These are phyloP conservation scores for Eidolon dupreanum DNA, from an alignment of 2,797 vertebrate species.

Conservation along the genomic window DNA sequence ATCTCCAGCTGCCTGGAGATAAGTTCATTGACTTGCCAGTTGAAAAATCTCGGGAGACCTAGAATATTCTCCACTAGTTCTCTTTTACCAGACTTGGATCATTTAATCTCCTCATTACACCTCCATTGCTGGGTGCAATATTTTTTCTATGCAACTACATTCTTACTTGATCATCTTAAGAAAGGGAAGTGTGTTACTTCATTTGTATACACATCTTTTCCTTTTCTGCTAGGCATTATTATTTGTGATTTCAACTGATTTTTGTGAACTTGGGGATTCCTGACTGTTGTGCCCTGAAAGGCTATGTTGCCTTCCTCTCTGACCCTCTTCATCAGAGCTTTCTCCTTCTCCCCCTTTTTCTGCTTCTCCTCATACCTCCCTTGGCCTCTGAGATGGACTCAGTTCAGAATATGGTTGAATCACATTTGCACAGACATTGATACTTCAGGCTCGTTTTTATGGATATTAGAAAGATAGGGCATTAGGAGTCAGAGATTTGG, in stretches of 20 bases:
- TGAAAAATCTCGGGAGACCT: background rate
- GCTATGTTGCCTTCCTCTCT: conserved; percentile 2
- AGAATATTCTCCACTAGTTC: background rate
- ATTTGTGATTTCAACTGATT: conserved; percentile 66
- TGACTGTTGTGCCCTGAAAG: conserved; percentile 51
- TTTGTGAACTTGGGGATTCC: conserved; percentile 74
- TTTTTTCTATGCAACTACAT: background rate
- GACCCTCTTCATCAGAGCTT: background rate
- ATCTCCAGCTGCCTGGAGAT: background rate
- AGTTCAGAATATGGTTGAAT: background rate
- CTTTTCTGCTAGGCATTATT: conserved; percentile 14
- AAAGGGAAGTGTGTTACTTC: conserved; percentile 57
- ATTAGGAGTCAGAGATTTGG: background rate
- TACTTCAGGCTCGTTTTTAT: background rate
- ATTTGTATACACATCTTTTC: conserved; percentile 66
- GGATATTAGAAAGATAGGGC: background rate
- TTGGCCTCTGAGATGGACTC: background rate
- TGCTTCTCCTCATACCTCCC: background rate
- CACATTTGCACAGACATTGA: background rate
- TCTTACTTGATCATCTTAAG: background rate
- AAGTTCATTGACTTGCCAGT: background rate
- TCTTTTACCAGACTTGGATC: background rate
- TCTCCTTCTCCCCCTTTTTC: background rate
- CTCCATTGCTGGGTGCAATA: background rate
- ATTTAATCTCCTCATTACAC: background rate